Evolutionary conservation across 2,888 invertebrate species (phyloP), one percentile per base, ranked within the genome.

Genomic region (Hypomecis punctinalis): DNA sequence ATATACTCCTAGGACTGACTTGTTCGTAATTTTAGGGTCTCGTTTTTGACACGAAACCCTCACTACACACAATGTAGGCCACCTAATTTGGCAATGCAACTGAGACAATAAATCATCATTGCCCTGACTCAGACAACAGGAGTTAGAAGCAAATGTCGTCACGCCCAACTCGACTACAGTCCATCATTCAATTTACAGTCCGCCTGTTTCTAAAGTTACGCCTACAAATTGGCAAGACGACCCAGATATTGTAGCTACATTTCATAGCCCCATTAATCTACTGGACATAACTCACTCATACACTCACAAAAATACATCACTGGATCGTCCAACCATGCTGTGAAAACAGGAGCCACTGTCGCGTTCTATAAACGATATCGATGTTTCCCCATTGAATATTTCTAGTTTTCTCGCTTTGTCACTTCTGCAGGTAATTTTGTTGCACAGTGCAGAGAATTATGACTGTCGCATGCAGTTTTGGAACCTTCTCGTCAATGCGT

Each of bases 381-480:
- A 43, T 1, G n/a, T 4, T 5, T 8, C 9, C 49, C 49, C 0
- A 5, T 51, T 4, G 13, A 33, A 40, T 6, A n/a, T 23, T 33
- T 33, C 33, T 42, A 23, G 52, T 52, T 10, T 5, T 6, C 11
- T 10, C 52, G n/a, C 36, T 42, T 52, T 5, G 2, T 7, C 52
- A 42, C 40, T 2, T 7, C 10, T 10, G 8, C 8, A 39, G 13
- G 5, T 7, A 52, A 52, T 9, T 23, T 33, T 23, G 40, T 10
- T 5, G 33, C 7, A 2, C 40, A 23, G 35, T 37, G 66, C 63
- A 71, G 56, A 70, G 72, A 77, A 72, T 78, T 73, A 79, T 72
- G 70, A 72, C 66, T 62, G 65, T 58, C 76, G 72, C 64, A 76
- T 75, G 74, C 71, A 69, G 37, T 72, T 67, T 74, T 68, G 66